A percentile compares a stretch with the other conserved stretches of the same genome.
These are phyloP conservation scores for Liparis tanakae DNA, from an alignment of 2,797 vertebrate genomes.

Conservation along the genomic window DNA sequence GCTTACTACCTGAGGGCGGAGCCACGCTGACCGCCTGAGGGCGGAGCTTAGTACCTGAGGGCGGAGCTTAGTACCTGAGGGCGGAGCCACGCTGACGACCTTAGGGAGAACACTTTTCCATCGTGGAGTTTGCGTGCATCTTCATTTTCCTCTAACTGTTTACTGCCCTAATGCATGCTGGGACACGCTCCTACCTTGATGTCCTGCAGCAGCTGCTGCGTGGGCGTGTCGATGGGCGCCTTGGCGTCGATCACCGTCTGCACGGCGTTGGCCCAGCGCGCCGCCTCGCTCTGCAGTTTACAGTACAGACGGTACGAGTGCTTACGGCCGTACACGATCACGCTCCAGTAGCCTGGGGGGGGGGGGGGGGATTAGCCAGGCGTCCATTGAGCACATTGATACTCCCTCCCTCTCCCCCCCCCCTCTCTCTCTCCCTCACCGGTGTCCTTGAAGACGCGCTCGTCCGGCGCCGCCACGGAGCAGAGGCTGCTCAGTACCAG, in stretches of 20 bases:
- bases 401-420: no score
- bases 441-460: conserved; percentile 94
- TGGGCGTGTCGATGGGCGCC: conserved; percentile 94
- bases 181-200: conserved; percentile 86
- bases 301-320: conserved; percentile 95
- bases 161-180: no score
- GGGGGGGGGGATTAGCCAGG: no score
- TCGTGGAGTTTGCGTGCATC: no score
- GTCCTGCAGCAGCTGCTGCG: conserved; percentile 96
- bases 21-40: no score
- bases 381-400: no score
- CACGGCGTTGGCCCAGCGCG: conserved; percentile 91
- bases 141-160: no score
- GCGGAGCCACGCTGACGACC: no score
- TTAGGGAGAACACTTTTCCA: no score
- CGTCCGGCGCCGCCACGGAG: conserved; percentile 92
- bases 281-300: conserved; percentile 93
- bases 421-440: conserved; percentile 74
- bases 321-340: conserved; percentile 92
- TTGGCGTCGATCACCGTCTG: conserved; percentile 97
- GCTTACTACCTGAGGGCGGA: no score
- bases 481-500: conserved; percentile 97
- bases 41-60: no score
- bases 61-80: no score
- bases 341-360: conserved; percentile 91